phyloP scores from a whole-genome alignment of 2,797 vertebrate species.

The Glossophaga mutica region DNA sequence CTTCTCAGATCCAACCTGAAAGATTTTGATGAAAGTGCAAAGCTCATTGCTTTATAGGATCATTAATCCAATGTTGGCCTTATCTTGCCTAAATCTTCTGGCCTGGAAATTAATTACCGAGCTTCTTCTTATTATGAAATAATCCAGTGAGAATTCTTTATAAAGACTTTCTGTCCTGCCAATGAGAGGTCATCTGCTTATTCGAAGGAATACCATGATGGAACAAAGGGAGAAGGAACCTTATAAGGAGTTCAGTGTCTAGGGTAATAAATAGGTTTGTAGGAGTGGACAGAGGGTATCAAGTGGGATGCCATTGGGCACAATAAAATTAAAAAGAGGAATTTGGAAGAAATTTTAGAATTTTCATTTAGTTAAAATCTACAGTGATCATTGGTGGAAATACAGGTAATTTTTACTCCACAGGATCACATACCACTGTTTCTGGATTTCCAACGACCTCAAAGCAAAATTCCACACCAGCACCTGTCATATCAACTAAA shows the following conservation, averaged over 20 bases:
- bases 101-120: neutral
- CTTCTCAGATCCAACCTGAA: neutral
- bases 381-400: neutral
- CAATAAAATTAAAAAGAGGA: neutral
- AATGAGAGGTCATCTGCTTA: neutral
- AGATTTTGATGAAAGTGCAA: neutral
- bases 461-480: conserved; percentile 87
- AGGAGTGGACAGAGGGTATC: neutral
- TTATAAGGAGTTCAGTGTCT: neutral
- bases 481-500: conserved; percentile 86
- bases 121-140: neutral
- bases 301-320: neutral
- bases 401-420: neutral
- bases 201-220: neutral
- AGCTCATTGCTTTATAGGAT: neutral
- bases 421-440: conserved; percentile 82
- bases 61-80: neutral
- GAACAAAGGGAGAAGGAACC: neutral
- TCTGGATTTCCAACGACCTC: conserved; percentile 88
- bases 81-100: neutral
- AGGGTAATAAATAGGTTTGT: neutral
- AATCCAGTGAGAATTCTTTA: neutral
- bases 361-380: neutral
- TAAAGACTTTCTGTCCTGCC: neutral
- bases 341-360: neutral